These are phyloP conservation scores for Myotis pilosus DNA, from an alignment of 2,797 vertebrate genomes.

Conservation along the genomic window DNA sequence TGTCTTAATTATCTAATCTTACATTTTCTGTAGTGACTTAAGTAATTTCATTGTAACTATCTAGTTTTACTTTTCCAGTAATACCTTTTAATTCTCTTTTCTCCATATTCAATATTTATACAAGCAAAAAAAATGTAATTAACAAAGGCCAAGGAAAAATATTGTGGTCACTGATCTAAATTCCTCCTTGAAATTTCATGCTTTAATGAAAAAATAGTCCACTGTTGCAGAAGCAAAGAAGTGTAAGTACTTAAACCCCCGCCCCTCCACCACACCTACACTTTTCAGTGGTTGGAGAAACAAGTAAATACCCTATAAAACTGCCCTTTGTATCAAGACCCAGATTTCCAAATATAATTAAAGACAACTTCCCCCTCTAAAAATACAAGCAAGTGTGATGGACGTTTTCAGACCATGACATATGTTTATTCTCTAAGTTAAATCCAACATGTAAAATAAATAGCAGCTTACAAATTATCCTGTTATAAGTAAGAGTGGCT, in stretches of 20 bases:
- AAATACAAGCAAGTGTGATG: neutral
- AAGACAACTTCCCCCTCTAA: slow-evolving; percentile 31
- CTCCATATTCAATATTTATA: neutral
- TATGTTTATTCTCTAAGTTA: slow-evolving; percentile 42
- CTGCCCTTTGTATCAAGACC: neutral
- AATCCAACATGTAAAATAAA: slow-evolving; percentile 37
- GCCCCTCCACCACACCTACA: neutral
- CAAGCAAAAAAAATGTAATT: neutral
- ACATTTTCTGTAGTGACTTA: neutral
- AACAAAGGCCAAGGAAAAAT: neutral
- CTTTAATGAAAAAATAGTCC: slow-evolving; percentile 1
- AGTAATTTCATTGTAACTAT: neutral
- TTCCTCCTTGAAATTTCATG: neutral
- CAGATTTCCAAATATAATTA: neutral
- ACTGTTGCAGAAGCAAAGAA: neutral
- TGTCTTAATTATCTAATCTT: slow-evolving; percentile 11
- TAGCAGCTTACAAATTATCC: neutral
- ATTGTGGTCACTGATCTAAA: neutral
- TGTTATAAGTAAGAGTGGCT: neutral
- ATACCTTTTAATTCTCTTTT: slow-evolving; percentile 7
- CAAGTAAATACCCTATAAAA: neutral
- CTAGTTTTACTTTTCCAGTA: neutral
- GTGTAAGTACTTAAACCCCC: neutral
- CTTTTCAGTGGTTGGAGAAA: neutral
- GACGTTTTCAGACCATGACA: slow-evolving; percentile 18